Conservation (phyloP, 2,113 vertebrate species). For the Noturus placidus region DNA sequence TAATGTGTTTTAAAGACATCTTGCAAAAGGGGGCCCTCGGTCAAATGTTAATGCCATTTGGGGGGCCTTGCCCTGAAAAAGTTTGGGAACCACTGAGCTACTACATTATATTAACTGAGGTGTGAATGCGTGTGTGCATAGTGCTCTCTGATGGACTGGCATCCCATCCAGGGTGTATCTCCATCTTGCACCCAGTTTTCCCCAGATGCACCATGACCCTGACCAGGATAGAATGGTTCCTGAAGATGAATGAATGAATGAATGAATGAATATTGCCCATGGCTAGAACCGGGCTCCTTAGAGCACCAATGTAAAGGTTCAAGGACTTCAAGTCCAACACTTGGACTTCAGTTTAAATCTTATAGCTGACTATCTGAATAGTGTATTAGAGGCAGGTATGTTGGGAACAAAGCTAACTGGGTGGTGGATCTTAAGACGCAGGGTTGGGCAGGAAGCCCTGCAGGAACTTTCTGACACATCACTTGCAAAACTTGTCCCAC, state of each 20-base stretch:
- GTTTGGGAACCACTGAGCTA: too few relatives aligned
- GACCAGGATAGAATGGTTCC: background rate
- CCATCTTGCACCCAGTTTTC: background rate
- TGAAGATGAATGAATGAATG: background rate
- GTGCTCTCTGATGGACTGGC: background rate
- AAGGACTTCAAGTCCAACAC: background rate
- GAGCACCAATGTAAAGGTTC: background rate
- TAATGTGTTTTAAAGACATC: too few relatives aligned
- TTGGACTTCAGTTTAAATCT: background rate
- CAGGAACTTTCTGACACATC: slow-evolving; percentile 1
- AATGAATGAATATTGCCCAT: background rate
- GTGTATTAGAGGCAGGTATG: background rate
- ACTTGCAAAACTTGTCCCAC: slow-evolving; percentile 49
- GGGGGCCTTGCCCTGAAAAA: too few relatives aligned
- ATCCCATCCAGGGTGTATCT: background rate
- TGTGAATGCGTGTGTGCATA: background rate
- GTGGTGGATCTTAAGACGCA: background rate
- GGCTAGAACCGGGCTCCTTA: background rate
- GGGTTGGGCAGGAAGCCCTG: slow-evolving; percentile 9
- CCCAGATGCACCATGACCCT: background rate
- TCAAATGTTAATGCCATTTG: too few relatives aligned
- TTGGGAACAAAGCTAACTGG: background rate
- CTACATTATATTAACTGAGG: background rate
- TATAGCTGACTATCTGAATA: background rate
- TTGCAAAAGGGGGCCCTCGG: too few relatives aligned